Conservation (phyloP, 1,140 invertebrate species). For the Drosophila bifasciata region DNA sequence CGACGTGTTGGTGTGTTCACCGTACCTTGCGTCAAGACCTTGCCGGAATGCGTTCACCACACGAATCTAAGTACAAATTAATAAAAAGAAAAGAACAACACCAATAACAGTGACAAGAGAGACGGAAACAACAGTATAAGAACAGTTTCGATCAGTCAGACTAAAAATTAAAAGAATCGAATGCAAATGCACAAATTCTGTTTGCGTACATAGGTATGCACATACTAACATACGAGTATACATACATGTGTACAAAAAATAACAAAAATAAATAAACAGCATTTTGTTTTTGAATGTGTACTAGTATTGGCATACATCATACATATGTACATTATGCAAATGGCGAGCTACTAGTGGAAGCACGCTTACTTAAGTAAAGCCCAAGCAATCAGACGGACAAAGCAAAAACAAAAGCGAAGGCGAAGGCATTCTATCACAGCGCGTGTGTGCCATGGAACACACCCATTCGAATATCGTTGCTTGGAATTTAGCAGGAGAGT, state of each 20-base stretch:
- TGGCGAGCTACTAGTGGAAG: background rate
- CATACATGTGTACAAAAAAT: slow-evolving; percentile 4
- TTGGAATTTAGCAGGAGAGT: background rate
- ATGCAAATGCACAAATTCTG: slow-evolving; percentile 12
- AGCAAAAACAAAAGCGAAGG: slow-evolving; percentile 15
- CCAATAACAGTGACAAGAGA: slow-evolving; percentile 70
- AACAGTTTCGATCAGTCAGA: slow-evolving; percentile 40
- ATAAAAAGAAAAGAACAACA: slow-evolving; percentile 72
- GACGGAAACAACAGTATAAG: slow-evolving; percentile 55
- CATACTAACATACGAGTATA: slow-evolving; percentile 6
- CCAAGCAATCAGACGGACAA: slow-evolving; percentile 8
- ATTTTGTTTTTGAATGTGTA: slow-evolving; percentile 6
- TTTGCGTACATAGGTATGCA: slow-evolving; percentile 9
- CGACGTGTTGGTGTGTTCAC: slow-evolving; percentile 94
- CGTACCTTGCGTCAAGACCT: slow-evolving; percentile 97
- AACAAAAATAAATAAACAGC: slow-evolving; percentile 16
- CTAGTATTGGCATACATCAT: background rate
- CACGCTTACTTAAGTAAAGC: background rate
- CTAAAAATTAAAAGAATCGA: slow-evolving; percentile 25
- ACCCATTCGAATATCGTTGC: background rate
- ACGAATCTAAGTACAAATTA: slow-evolving; percentile 91
- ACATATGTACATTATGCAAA: background rate
- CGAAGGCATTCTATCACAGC: slow-evolving; percentile 6
- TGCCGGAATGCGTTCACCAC: slow-evolving; percentile 99
- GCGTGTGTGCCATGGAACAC: background rate